These are phyloP conservation scores for Athene cunicularia DNA, from an alignment of 2,113 vertebrate species.

Conservation along the genomic window DNA sequence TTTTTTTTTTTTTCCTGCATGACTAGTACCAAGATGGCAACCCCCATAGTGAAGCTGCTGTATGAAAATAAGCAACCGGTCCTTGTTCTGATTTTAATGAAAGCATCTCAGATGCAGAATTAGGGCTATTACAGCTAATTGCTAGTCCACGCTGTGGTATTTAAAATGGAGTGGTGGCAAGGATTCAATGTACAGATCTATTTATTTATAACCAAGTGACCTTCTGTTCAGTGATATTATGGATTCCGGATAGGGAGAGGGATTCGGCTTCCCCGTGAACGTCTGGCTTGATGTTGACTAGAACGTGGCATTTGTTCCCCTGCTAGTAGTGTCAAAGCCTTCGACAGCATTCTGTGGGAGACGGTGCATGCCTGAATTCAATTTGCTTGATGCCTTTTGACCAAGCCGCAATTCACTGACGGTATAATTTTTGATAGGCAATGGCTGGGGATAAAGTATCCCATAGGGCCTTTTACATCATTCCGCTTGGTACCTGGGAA, in stretches of 20 bases:
- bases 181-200: conserved; percentile 27
- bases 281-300: background rate
- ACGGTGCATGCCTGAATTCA: background rate
- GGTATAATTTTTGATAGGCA: background rate
- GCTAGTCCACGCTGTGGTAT: background rate
- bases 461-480: background rate
- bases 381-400: conserved; percentile 46
- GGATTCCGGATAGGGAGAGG: background rate
- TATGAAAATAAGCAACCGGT: background rate
- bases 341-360: conserved; percentile 13
- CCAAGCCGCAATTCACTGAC: conserved; percentile 20
- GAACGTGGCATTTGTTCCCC: background rate
- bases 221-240: conserved; percentile 37
- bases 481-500: background rate
- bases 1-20: background rate
- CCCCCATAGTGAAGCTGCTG: rapidly evolving
- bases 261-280: background rate
- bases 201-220: conserved; percentile 40
- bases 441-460: background rate
- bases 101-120: background rate
- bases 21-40: background rate
- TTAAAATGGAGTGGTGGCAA: conserved; percentile 8
- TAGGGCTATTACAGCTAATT: background rate
- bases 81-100: background rate
- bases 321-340: conserved; percentile 18